Conservation (phyloP, 2,888 invertebrate genomes). For the Cerastis rubricosa region DNA sequence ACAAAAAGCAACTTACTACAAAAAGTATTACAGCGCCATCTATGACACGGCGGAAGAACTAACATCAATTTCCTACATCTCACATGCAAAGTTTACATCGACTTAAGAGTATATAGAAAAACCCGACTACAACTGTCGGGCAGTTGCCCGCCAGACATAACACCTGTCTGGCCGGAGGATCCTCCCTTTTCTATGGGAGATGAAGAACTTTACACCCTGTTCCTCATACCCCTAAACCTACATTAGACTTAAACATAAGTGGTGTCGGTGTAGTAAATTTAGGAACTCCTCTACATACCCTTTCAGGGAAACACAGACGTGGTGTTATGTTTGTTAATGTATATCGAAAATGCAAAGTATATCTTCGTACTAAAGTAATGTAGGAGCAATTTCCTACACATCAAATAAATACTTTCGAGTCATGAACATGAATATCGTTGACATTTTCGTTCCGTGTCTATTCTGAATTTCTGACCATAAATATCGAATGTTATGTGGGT, state of each 20-base stretch:
- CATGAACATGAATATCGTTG: conserved; percentile 41
- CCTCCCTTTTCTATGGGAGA: too few species aligned
- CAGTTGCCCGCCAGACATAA: too few species aligned
- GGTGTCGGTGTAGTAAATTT: neutral
- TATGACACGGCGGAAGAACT: too few species aligned
- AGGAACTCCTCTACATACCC: neutral
- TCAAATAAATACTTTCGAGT: conserved; percentile 32
- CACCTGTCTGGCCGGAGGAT: too few species aligned
- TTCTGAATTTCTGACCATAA: conserved; percentile 54
- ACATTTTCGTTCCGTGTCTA: conserved; percentile 54
- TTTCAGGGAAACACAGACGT: neutral
- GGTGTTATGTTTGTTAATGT: neutral
- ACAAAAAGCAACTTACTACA: too few species aligned
- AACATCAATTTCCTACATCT: too few species aligned
- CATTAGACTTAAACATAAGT: neutral
- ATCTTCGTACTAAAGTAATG: neutral
- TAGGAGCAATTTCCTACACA: conserved; percentile 19
- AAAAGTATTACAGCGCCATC: too few species aligned
- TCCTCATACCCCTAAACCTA: too few species aligned
- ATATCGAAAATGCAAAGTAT: neutral
- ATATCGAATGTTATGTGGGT: conserved; percentile 60
- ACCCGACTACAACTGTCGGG: too few species aligned
- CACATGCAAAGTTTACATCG: too few species aligned
- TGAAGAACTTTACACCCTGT: too few species aligned
- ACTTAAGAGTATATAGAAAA: too few species aligned